Base-by-base conservation (phyloP, 2,888 invertebrate genomes). In the Drosophila bunnanda region DNA sequence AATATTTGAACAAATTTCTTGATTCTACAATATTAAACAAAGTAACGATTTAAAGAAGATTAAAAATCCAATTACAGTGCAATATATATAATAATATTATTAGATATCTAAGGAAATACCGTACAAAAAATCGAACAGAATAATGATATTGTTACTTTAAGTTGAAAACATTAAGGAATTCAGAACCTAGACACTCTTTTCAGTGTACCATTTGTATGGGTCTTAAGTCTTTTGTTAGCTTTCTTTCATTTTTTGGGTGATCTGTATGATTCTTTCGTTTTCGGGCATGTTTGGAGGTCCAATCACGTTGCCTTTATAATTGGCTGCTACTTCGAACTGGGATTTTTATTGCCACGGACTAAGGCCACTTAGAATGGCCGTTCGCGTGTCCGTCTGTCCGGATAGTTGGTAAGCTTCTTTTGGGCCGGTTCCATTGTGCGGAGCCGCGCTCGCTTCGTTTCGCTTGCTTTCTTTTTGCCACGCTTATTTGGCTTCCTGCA, bases 401-500 rank as follows among this genome's bases (percentile, higher is more conserved):
- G 58, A 38, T 53, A 53, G 64, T 59, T 61, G 61, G 61, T 69
- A 65, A 72, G 72, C 72, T 72, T 72, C 72, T 72, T 71, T 72
- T 54, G 71, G 62, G 56, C 50, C 72, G 52, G 53, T 53, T 65
- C 73, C 76, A 65, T 62, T 75, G 62, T 70, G 78, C 73, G 61
- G 71, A 43, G 50, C 41, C 22, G 36, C 15, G 58, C 22, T 67
- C 67, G 67, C 41, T 68, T 68, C 67, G 69, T 72, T 79, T 65
- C 69, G 72, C 75, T 83, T 83, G 68, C 74, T 81, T 86, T 83
- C 81, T 73, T 77, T 78, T 60, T 70, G 65, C 77, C 61, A 74
- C 77, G 77, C 74, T 74, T 75, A 69, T 70, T 77, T 76, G 77
- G 69, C 74, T 77, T 77, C 74, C 74, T 76, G 74, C 77, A 77